Evolutionary conservation across 2,113 vertebrate species (phyloP), one percentile per base, ranked within the genome.

Genomic region (Carassius gibelio): DNA sequence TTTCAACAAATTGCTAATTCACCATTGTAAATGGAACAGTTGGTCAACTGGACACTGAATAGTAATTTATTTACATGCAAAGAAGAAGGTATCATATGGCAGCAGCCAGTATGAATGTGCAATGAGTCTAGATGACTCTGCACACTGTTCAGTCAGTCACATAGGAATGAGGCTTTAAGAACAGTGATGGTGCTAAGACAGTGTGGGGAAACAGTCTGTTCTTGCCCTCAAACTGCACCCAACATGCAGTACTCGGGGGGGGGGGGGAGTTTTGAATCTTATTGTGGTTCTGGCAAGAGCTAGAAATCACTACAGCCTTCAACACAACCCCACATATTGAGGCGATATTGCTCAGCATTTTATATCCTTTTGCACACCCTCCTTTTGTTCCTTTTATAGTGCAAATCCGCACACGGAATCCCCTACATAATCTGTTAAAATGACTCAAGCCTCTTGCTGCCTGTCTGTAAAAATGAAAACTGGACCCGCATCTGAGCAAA

Each of bases 391-490:
- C 48, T 21, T 69, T 81, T 81, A 81, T 62, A 66, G 42, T 66
- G 61, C 61, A 52, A 74, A 42, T 52, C 45, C 48, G 14, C 45
- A 83, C 34, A 19, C 23, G 42, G 38, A 48, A 30, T 81, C 45
- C 38, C 23, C 62, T 34, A 34, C 79, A 50, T 81, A 68, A 69
- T 81, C 80, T 52, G 42, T 52, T 50, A 81, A 69, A 81, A 81
- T 69, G 21, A 57, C 50, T 71, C 9, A 4, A 79, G 14, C 26
- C 50, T 80, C 75, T 36, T 19, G 62, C 80, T 71, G 59, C 64
- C 61, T 42, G 75, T 69, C 62, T 85, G 26, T 85, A 55, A 77
- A 68, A 57, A 85, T 79, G 62, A 66, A 68, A 36, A 48, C 75
- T 69, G 75, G 77, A 77, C 59, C 38, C 42, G 57, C 45, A 75